Conservation (phyloP, 2,113 vertebrate species). For the Anseranas semipalmata region DNA sequence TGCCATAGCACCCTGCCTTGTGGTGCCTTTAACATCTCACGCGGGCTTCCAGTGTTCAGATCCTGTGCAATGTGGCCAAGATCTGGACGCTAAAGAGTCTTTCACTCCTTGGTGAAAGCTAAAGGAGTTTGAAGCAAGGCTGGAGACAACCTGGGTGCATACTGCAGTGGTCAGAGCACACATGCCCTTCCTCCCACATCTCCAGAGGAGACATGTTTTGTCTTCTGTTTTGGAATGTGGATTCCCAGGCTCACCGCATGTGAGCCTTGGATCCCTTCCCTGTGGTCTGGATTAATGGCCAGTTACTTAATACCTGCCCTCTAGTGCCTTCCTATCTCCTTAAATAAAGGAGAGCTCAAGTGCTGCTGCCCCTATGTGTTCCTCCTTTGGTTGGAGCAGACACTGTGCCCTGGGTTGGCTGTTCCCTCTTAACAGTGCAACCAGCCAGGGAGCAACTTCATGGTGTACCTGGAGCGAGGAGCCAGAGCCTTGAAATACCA, state of each 20-base stretch:
- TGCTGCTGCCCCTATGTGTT: neutral
- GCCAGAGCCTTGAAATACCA: neutral
- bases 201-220: neutral
- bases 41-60: neutral
- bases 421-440: neutral
- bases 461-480: neutral
- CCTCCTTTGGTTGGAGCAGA: neutral
- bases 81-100: neutral
- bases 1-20: neutral
- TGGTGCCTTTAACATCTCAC: neutral
- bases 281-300: neutral
- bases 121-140: neutral
- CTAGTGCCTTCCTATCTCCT: neutral
- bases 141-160: rapidly evolving
- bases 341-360: neutral
- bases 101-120: neutral
- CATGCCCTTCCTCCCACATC: neutral
- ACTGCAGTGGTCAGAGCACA: neutral
- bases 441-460: neutral
- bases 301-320: neutral
- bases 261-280: neutral
- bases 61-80: neutral
- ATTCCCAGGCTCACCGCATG: neutral
- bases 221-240: neutral
- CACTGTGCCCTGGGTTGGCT: neutral